These are phyloP conservation scores for Dipus sagitta DNA, from an alignment of 2,797 vertebrate genomes.

Conservation along the genomic window DNA sequence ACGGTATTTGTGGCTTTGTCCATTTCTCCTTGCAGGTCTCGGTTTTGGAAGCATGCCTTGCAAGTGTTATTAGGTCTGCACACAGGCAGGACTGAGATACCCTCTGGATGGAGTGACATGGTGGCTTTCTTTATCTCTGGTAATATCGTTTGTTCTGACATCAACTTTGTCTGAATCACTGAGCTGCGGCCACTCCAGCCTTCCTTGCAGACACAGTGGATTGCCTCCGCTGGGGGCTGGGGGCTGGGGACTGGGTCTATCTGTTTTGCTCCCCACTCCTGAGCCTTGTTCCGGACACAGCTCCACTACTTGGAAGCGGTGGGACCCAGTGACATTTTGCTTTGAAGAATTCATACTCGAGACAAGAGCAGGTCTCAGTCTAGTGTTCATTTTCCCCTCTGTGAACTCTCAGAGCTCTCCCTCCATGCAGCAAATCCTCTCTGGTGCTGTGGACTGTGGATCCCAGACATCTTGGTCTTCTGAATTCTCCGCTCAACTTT, in stretches of 20 bases:
- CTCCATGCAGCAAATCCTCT: background rate
- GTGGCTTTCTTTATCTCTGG: background rate
- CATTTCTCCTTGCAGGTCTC: background rate
- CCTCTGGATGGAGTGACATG: background rate
- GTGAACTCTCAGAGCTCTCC: background rate
- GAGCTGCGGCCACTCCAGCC: background rate
- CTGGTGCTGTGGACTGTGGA: background rate
- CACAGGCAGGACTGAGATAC: background rate
- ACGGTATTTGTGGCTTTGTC: background rate
- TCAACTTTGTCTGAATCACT: background rate
- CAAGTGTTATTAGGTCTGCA: background rate
- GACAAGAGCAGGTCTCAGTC: background rate
- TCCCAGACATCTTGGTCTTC: background rate
- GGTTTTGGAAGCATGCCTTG: background rate
- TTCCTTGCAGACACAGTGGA: background rate
- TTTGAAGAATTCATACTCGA: background rate
- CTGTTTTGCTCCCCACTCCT: background rate
- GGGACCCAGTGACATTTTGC: background rate
- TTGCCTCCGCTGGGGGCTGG: background rate
- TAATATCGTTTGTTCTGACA: slow-evolving; percentile 16
- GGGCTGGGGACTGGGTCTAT: background rate
- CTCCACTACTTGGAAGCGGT: background rate
- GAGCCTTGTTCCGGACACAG: background rate
- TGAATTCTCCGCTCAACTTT: background rate
- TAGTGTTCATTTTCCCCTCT: background rate